These are phyloP conservation scores for Psittacula echo DNA, from an alignment of 2,797 vertebrate genomes.

Conservation along the genomic window DNA sequence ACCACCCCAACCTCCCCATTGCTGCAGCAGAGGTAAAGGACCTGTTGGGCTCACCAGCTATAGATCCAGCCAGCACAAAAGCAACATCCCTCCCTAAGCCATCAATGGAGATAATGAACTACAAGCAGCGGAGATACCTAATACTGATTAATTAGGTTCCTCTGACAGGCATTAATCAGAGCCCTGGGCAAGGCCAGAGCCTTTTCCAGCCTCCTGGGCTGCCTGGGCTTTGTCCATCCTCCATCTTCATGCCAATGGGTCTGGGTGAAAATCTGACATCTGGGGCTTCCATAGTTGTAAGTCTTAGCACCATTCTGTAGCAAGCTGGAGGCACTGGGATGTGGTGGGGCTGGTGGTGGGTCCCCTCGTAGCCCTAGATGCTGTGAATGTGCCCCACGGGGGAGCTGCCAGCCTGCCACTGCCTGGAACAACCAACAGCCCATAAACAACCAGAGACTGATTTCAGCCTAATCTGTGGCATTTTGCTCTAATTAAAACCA, in stretches of 20 bases:
- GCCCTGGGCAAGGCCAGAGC: neutral
- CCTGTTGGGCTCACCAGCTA: neutral
- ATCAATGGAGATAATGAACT: conserved; percentile 6
- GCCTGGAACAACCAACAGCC: conserved; percentile 22
- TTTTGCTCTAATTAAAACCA: conserved; percentile 81
- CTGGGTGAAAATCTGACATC: neutral
- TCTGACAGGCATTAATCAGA: neutral
- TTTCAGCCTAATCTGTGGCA: conserved; percentile 74
- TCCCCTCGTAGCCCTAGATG: neutral
- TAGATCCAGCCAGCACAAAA: neutral
- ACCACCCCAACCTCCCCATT: accelerated
- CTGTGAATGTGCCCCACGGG: neutral
- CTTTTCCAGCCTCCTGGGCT: neutral
- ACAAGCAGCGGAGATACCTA: neutral
- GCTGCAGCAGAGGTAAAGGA: accelerated
- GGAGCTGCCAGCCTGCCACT: conserved; percentile 27
- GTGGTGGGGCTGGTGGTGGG: neutral
- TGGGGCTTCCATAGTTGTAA: neutral
- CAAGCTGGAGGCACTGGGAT: neutral
- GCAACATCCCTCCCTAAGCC: neutral
- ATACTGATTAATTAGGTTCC: conserved; percentile 2
- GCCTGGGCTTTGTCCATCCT: neutral
- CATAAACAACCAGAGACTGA: conserved; percentile 63
- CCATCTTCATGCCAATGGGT: accelerated
- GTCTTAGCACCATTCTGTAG: accelerated